A percentile compares a stretch with the other conserved stretches of the same genome.
Conservation (phyloP, 2,113 vertebrate genomes). For the Tychaedon coryphoeus region DNA sequence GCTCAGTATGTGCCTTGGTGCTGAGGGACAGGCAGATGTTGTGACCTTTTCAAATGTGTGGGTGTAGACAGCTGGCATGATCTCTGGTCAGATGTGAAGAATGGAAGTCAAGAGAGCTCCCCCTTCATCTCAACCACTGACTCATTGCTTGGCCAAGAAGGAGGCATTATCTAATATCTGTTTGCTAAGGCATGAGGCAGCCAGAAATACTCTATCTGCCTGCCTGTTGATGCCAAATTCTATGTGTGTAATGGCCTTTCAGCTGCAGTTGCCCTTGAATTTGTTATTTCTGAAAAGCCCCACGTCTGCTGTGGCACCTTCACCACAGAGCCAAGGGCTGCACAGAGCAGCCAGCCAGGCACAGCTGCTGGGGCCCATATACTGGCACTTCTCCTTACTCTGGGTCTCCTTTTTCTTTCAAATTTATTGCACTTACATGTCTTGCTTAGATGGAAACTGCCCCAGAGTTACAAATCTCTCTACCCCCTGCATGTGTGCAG, state of each 20-base stretch:
- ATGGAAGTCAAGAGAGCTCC: not conserved
- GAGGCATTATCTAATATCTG: not conserved
- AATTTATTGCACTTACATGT: not conserved
- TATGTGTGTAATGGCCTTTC: not conserved
- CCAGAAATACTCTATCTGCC: not conserved
- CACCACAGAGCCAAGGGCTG: not conserved
- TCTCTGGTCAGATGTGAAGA: not conserved
- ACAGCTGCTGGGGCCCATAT: not conserved
- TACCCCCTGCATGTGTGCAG: not conserved
- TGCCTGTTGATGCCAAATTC: not conserved
- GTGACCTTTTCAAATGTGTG: not conserved
- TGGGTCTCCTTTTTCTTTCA: not conserved
- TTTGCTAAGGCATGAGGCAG: not conserved
- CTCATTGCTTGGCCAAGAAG: not conserved
- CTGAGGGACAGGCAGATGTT: not conserved
- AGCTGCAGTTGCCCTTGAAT: not conserved
- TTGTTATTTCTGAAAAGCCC: not conserved
- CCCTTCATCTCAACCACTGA: not conserved
- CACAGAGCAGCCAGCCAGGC: not conserved
- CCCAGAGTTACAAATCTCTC: not conserved
- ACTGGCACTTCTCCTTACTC: not conserved
- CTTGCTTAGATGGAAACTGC: not conserved
- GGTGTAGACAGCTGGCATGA: not conserved
- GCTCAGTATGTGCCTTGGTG: not conserved
- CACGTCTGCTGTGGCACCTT: not conserved